A percentile compares a stretch with the other conserved stretches of the same genome.
Evolutionary conservation across 2,113 vertebrate species (phyloP).

Genomic region (Verasper variegatus): DNA sequence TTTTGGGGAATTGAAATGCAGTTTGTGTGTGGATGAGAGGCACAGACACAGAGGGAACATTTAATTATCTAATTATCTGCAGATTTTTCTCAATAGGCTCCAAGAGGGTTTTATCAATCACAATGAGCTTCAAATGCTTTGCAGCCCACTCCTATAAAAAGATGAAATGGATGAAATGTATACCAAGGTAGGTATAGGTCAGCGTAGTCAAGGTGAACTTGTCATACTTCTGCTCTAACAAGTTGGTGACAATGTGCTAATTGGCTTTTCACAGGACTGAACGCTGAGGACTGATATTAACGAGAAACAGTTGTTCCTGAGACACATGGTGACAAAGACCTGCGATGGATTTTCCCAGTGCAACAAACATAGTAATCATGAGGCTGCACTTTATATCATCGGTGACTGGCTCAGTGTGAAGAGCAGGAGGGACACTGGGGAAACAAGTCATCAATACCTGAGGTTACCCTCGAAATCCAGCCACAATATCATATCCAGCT

Average conservation of each 20-base stretch:
- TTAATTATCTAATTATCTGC: background rate
- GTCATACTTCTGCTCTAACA: background rate
- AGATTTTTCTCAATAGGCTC: background rate
- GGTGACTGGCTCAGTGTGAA: background rate
- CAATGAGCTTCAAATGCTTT: background rate
- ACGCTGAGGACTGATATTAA: too few relatives aligned
- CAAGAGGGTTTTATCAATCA: background rate
- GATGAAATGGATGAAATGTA: background rate
- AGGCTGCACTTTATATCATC: background rate
- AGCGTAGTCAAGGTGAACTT: too few relatives aligned
- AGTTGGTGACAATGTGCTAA: background rate
- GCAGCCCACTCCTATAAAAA: background rate
- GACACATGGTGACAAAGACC: background rate
- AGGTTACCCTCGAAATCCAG: background rate
- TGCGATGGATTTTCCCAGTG: background rate
- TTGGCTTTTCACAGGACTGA: background rate
- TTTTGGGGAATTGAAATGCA: too few relatives aligned
- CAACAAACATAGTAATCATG: background rate
- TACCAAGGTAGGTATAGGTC: background rate
- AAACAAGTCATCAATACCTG: background rate
- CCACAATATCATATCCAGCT: background rate
- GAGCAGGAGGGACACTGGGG: too few relatives aligned
- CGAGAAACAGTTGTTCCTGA: background rate
- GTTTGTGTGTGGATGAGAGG: too few relatives aligned
- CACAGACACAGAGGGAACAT: too few relatives aligned